phyloP scores from a whole-genome alignment of 2,888 invertebrate genomes.

The Corythucha ciliata region DNA sequence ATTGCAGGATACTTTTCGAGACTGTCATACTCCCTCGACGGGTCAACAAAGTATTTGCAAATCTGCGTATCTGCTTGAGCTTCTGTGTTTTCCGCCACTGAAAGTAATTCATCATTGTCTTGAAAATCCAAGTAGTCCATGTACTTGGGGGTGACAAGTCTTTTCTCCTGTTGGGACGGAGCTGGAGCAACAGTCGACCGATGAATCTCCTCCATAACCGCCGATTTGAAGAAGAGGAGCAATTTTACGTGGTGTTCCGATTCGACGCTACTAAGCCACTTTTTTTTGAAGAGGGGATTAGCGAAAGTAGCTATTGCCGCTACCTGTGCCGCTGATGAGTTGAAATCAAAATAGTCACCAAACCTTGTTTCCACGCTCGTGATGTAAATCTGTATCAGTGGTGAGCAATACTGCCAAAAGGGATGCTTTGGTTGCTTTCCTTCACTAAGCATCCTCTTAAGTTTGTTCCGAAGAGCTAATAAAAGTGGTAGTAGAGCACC shows the following conservation, averaged over 20 bases:
- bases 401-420: not conserved
- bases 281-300: not conserved
- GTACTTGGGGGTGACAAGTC: too few relatives aligned
- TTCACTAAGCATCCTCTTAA: not conserved
- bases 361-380: not conserved
- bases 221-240: not conserved
- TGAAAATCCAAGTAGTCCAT: not conserved
- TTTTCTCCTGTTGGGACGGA: too few relatives aligned
- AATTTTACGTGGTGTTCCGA: not conserved
- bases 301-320: not conserved
- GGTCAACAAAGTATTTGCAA: not conserved
- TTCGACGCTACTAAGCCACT: not conserved
- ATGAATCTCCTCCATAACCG: not conserved
- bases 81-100: not conserved
- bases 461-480: not conserved
- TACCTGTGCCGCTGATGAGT: not conserved
- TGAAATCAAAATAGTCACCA: not conserved
- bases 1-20: not conserved
- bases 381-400: not conserved
- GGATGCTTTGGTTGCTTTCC: not conserved
- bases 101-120: not conserved
- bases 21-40: not conserved
- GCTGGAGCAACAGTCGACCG: not conserved
- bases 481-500: slow-evolving; percentile 1
- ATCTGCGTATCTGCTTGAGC: not conserved